Base-by-base conservation (phyloP, 2,113 vertebrate genomes). In the Tenebrosternarchus preto region DNA sequence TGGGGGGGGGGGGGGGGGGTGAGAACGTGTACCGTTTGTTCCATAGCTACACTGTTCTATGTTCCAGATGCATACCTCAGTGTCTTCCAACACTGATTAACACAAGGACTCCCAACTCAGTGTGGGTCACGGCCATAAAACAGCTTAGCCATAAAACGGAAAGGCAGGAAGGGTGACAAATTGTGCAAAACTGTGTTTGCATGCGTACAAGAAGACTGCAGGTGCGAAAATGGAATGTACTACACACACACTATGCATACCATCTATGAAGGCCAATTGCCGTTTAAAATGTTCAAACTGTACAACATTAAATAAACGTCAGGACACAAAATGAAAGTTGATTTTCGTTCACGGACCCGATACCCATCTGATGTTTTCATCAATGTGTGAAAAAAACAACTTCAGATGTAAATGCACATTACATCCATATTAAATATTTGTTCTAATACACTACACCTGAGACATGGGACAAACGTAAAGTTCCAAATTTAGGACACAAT, bases 21-120 rank as follows among this genome's bases (percentile, higher is more conserved):
- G 55, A 57, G 33, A 19, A 15, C 56, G 27, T 59, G 24, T 76
- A 55, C 50, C 66, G 57, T 80, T 29, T 81, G 71, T 79, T 72
- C 79, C 81, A 67, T 63, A 81, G 33, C 50, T 50, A 24, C 9
- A 74, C 24, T 60, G 27, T 24, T 39, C 56, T 27, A 64, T 60
- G 27, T 24, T 39, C 56, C 36, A 64, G 25, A 66, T 29, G n/a
- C 33, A 29, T 36, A 55, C 55, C 64, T 27, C 33, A 59, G 61
- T 27, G n/a, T n/a, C 43, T 66, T 24, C 46, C 27, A 64, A 66
- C 64, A 53, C 59, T 16, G 55, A 53, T 4, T 56, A 11, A 29
- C 19, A 63, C 70, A 73, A 43, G 46, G 55, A 46, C 33, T 22
- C 77, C 53, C 25, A 36, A 0, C 25, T 1, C 12, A 19, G 9